These are phyloP conservation scores for Acrobasis repandana DNA, from an alignment of 2,888 invertebrate genomes.

Conservation along the genomic window DNA sequence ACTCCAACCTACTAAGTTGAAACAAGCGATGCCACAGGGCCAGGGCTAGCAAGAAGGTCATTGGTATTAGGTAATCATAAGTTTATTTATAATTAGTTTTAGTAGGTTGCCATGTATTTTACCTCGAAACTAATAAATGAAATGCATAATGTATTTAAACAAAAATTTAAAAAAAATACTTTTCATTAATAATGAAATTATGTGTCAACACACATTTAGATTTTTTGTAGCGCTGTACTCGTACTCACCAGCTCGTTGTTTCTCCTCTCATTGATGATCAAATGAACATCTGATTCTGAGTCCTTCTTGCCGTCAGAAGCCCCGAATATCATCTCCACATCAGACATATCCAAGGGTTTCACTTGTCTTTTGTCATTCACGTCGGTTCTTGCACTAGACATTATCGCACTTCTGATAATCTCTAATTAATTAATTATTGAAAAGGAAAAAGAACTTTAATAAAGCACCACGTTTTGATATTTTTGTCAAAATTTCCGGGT, in stretches of 20 bases:
- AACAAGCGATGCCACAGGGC: no score
- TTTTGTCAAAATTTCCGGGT: not conserved
- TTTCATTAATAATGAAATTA: no score
- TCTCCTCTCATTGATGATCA: constrained; percentile 42
- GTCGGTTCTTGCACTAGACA: constrained; percentile 37
- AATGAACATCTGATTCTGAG: constrained; percentile 37
- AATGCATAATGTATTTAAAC: no score
- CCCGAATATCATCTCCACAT: constrained; percentile 64
- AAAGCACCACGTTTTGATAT: not conserved
- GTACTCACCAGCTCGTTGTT: constrained; percentile 2
- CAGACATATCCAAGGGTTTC: constrained; percentile 46
- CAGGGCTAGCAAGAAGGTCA: no score
- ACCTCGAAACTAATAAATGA: no score
- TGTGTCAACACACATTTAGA: no score
- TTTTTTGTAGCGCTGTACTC: not conserved
- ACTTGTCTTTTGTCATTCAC: constrained; percentile 33
- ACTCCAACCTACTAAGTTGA: no score
- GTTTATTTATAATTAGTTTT: no score
- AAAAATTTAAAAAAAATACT: no score
- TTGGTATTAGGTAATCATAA: no score
- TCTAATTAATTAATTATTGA: not conserved
- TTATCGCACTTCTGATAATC: constrained; percentile 20
- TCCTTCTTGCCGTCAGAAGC: constrained; percentile 41
- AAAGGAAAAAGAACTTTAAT: not conserved
- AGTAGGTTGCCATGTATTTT: no score